A percentile compares a stretch with the other conserved stretches of the same genome.
phyloP scores from a whole-genome alignment of 2,113 vertebrate species.

The Phyllostomus discolor region DNA sequence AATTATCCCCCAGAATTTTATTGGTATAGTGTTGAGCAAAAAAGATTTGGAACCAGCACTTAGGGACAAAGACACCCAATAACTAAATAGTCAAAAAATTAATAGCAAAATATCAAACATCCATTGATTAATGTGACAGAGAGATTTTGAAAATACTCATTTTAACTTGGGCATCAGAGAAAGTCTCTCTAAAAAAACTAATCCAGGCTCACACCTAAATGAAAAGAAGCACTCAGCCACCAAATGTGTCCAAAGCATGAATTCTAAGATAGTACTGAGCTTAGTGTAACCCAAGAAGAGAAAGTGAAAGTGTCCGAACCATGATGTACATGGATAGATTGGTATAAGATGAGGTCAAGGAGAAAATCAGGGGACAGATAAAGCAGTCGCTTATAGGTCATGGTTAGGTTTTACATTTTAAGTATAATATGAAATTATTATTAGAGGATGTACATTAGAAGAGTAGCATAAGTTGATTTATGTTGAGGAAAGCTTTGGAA shows the following conservation, averaged over 20 bases:
- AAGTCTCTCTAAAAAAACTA: background rate
- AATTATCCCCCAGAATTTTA: background rate
- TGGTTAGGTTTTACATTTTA: background rate
- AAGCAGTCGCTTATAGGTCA: background rate
- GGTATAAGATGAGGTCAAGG: background rate
- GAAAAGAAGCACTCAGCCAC: background rate
- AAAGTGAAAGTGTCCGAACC: background rate
- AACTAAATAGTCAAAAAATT: background rate
- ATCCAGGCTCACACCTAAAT: background rate
- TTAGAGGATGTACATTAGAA: background rate
- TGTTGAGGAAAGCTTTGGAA: background rate
- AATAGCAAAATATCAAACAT: background rate
- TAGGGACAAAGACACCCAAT: background rate
- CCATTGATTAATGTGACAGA: background rate
- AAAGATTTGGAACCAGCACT: background rate
- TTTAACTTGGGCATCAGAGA: background rate
- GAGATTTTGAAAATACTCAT: background rate
- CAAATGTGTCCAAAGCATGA: background rate
- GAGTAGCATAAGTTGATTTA: background rate
- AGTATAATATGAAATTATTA: background rate
- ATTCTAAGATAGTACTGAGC: background rate
- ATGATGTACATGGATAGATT: background rate
- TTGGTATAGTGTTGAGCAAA: background rate
- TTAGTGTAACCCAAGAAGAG: background rate
- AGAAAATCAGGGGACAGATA: background rate